Evolutionary conservation across 1,140 invertebrate genomes (phyloP), one percentile per base, ranked within the genome.

Genomic region (Trichonephila clavata): DNA sequence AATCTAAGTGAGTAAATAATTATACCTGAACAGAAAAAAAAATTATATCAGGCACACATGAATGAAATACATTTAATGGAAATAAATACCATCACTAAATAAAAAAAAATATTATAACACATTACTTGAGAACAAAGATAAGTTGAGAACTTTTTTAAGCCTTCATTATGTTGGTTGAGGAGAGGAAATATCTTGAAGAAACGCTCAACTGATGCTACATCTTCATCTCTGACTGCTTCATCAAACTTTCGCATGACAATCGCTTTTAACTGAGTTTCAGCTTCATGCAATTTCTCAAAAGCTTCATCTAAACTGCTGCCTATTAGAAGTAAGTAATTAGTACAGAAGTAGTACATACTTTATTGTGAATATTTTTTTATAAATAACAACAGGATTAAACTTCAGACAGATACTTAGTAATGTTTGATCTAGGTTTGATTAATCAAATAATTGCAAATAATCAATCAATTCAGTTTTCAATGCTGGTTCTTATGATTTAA

Each of bases 121-220:
- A n/a, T 27, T 39, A 94, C 94, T 60, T 94, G 94, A 39, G 97
- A 96, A 95, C 98, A 98, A 5, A 99, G 96, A 96, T 99, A 99
- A 32, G 97, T 97, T n/a, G 98, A 98, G 95, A 99, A 99, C 95
- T 98, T 97, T 93, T 97, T 97, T 2, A 99, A 96, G 0, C 99
- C 99, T 95, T 98, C 98, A 77, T 98, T 97, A 94, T 99, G 98
- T 96, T 98, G 97, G 71, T 98, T 98, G 7, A 99, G 96, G 39
- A 99, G 96, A 3, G 99, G 99, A 96, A 99, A 99, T 95, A 99
- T 97, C 96, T 99, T 99, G 95, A 99, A 99, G 96, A 99, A 99
- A 94, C 99, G 96, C 95, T 99, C 99, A 24, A 99, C 98, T 5
- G 98, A 98, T 6, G 98, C 98, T 32, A 98, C 96, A 96, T 99